A percentile compares a stretch with the other conserved stretches of the same genome.
Evolutionary conservation across 2,888 invertebrate species (phyloP).

Genomic region (Acanthacorydalis orientalis): DNA sequence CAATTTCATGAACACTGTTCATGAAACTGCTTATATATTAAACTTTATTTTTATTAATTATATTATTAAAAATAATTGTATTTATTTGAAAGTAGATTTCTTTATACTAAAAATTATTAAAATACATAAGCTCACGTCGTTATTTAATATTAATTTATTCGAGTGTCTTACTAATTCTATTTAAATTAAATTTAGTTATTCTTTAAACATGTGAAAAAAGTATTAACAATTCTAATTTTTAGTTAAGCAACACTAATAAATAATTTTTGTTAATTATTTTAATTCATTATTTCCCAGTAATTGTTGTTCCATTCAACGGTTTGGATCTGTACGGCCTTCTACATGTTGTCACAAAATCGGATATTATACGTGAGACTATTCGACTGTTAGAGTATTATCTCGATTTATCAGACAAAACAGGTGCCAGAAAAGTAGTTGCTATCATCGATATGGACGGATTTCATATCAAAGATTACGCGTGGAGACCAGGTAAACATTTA

Average conservation of each 20-base stretch:
- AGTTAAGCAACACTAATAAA: background rate
- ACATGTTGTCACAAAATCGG: constrained; percentile 52
- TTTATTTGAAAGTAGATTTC: too few species aligned
- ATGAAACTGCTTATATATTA: too few species aligned
- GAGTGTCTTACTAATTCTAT: too few species aligned
- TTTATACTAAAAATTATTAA: too few species aligned
- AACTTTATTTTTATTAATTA: too few species aligned
- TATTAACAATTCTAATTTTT: background rate
- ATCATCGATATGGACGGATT: constrained; percentile 67
- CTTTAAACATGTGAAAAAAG: background rate
- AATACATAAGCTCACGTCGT: too few species aligned
- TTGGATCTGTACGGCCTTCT: constrained; percentile 68
- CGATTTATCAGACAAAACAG: constrained; percentile 37
- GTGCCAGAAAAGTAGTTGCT: constrained; percentile 47
- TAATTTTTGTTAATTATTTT: background rate
- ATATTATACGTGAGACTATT: constrained; percentile 54
- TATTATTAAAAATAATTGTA: too few species aligned
- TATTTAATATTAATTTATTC: too few species aligned
- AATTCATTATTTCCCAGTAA: constrained; percentile 31
- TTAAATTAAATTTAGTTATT: too few species aligned
- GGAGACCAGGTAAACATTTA: constrained; percentile 55
- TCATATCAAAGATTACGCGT: constrained; percentile 62
- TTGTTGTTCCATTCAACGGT: constrained; percentile 64
- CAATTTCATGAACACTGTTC: too few species aligned
- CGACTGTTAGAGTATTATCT: constrained; percentile 48